Base-by-base conservation (phyloP, 1,140 invertebrate species). In the Leptinotarsa defecta region DNA sequence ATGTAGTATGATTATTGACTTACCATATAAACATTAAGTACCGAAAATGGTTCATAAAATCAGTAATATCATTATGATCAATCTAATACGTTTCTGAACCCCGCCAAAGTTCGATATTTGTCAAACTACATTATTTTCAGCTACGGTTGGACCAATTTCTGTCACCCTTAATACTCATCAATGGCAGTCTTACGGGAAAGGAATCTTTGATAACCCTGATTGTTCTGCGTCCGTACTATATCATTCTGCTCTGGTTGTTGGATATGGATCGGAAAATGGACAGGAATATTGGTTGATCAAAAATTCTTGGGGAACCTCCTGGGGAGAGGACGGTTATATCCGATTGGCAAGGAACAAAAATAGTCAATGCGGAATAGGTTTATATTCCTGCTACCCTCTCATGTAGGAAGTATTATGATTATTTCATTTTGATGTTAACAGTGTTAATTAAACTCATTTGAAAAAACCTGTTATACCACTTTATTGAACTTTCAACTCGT, bases 321-420 rank as follows among this genome's bases (percentile, higher is more conserved):
- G 90, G 90, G 91, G 92, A 17, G 86, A 89, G 57, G 79, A 88
- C 3, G 92, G 92, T 1, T 93, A 88, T 84, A 89, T 92, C 76
- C 86, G 87, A 77, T 89, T 93, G 83, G 83, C 88, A 3, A 85
- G 91, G 27, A 91, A 91, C 76, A 86, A 87, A 49, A 86, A 89
- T 57, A 91, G 92, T 80, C 88, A 89, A n/a, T 93, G 92, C 82
- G 91, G 91, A 48, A 89, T 93, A 71, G 89, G 91, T 5, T 87
- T 85, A 3, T 80, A 84, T n/a, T 88, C 91, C 13, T 83, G 83
- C 13, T 88, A 87, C 76, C 86, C 88, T 49, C 76, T 87, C 71
- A 1, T 78, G 20, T 71, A 71, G n/a, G 2, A n/a, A 13, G 20
- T 13, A n/a, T 65, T 11, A 13, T 65, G 24, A 65, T 0, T 24